These are phyloP conservation scores for Noctua janthina DNA, from an alignment of 2,888 invertebrate genomes.

Conservation along the genomic window DNA sequence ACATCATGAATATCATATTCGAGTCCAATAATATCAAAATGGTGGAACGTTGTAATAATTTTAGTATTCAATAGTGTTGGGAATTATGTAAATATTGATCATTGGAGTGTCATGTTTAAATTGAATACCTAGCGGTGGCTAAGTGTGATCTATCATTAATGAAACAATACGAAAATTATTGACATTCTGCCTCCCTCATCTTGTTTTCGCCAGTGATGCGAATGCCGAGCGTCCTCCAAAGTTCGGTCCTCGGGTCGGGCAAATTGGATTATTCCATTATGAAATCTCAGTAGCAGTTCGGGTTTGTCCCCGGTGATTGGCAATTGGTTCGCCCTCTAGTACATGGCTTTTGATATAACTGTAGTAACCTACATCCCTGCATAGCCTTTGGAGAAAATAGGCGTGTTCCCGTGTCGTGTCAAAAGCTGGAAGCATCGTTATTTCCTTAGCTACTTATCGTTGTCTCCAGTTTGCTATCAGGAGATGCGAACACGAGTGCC, in stretches of 20 bases:
- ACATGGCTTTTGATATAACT: background rate
- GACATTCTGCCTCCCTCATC: background rate
- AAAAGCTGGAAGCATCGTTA: background rate
- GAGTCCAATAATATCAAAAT: conserved; percentile 8
- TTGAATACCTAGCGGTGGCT: conserved; percentile 4
- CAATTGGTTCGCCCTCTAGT: background rate
- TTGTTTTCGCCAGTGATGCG: background rate
- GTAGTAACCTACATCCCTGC: background rate
- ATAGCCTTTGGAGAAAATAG: background rate
- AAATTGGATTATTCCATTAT: background rate
- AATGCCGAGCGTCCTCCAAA: background rate
- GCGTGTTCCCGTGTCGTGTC: background rate
- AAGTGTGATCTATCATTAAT: background rate
- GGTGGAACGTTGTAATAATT: background rate
- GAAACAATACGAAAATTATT: background rate
- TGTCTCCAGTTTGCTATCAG: conserved; percentile 47
- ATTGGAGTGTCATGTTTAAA: background rate
- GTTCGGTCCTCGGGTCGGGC: background rate
- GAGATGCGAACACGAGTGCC: conserved; percentile 54
- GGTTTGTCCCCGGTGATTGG: conserved; percentile 9
- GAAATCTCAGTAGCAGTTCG: conserved; percentile 3
- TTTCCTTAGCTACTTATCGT: conserved; percentile 17
- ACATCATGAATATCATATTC: conserved; percentile 29
- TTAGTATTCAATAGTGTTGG: background rate
- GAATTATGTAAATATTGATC: conserved; percentile 19